Evolutionary conservation across 2,113 vertebrate species (phyloP), one percentile per base, ranked within the genome.

Genomic region (Hemiprocne comata): DNA sequence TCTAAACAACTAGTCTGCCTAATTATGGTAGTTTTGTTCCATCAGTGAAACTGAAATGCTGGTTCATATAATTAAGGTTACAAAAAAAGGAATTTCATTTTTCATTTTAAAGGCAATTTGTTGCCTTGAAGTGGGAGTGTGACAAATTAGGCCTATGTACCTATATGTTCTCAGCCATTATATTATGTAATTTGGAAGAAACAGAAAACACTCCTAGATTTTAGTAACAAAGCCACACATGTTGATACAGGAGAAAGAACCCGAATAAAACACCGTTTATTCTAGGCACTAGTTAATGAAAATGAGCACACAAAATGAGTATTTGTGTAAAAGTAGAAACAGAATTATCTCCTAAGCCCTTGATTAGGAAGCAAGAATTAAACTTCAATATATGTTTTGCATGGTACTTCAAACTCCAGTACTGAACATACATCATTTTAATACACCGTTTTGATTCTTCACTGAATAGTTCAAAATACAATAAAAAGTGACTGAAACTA

Each of bases 1-100:
- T 2, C 80, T 92, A 94, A 93, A 94, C 12, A 96, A 94, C 82
- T 90, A 87, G 73, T 51, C 75, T 89, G 85, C 70, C 73, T 97
- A 95, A 97, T 97, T 97, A 94, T 18, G 58, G 87, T 81, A 94
- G 93, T 93, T 96, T 96, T 92, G 73, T 97, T 95, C 87, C 85
- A 90, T 93, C 93, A 89, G 73, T 57, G 73, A 94, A 93, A 93
- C 57, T 70, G 71, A 95, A 97, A 90, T 90, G 51, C 71, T 84
- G 46, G 57, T 40, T 95, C 76, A 40, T 55, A 55, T 90, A 90
- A 94, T 92, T 90, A 95, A 83, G 72, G 67, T 71, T 81, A 85
- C 55, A 62, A 78, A 93, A 93, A 94, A 89, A 73, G 18, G 51
- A 86, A 90, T 97, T 93, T 92, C 14, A 36, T 57, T 85, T 96